Evolutionary conservation across 2,888 invertebrate species (phyloP).

Genomic region (Cosmia pyralina): DNA sequence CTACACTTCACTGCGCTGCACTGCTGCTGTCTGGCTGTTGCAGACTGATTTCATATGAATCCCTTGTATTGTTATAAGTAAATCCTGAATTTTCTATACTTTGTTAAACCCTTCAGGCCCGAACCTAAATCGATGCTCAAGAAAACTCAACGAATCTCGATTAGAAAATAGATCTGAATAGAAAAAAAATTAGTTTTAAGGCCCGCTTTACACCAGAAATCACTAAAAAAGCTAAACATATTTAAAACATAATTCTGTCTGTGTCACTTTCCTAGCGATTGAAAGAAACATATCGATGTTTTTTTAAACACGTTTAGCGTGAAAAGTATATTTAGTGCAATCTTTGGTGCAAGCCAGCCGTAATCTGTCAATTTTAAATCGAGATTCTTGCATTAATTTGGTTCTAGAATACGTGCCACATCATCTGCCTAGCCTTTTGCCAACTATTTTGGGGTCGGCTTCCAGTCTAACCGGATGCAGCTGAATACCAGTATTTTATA

Average conservation of each 20-base stretch:
- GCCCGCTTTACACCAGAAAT: too few relatives aligned
- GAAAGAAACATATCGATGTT: neutral
- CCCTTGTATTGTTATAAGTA: too few relatives aligned
- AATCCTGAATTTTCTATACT: neutral
- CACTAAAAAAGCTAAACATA: neutral
- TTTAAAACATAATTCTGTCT: neutral
- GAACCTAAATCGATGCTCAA: neutral
- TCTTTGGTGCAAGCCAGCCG: neutral
- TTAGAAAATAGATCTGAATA: neutral
- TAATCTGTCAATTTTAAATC: neutral
- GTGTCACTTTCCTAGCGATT: neutral
- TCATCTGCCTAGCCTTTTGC: too few relatives aligned
- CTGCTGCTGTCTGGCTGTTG: too few relatives aligned
- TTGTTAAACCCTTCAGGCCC: too few relatives aligned
- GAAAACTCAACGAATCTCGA: neutral
- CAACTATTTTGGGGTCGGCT: too few relatives aligned
- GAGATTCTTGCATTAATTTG: neutral
- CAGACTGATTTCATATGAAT: neutral
- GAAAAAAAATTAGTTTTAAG: neutral
- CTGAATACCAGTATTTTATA: too few relatives aligned
- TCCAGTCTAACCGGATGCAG: too few relatives aligned
- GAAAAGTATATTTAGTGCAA: neutral
- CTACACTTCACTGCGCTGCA: too few relatives aligned
- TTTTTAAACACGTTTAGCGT: too few relatives aligned
- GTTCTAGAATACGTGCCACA: neutral